A percentile compares a stretch with the other conserved stretches of the same genome.
phyloP scores from a whole-genome alignment of 2,113 vertebrate genomes.

The Laticauda colubrina region DNA sequence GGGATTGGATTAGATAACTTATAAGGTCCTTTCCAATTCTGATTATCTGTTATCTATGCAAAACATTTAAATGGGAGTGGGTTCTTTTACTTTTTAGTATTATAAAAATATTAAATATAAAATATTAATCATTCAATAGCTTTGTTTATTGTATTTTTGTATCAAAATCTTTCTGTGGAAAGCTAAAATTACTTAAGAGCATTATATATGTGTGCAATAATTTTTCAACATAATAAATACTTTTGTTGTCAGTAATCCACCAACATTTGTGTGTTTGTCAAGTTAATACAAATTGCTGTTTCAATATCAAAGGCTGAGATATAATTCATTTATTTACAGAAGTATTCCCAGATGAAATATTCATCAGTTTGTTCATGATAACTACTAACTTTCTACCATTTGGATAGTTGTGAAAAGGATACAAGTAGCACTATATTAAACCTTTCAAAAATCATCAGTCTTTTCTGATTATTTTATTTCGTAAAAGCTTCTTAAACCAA shows the following conservation, averaged over 20 bases:
- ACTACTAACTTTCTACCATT: background rate
- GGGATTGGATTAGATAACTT: too few species aligned
- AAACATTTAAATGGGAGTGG: background rate
- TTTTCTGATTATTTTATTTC: background rate
- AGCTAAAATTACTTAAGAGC: background rate
- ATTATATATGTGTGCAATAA: background rate
- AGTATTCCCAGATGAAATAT: background rate
- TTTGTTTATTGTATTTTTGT: background rate
- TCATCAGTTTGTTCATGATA: background rate
- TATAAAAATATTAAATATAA: background rate
- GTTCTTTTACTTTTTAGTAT: background rate
- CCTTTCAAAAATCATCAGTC: background rate
- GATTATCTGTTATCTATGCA: too few species aligned
- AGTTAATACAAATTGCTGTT: conserved; percentile 3
- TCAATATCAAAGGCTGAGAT: background rate
- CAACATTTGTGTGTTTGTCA: background rate
- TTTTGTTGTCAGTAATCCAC: background rate
- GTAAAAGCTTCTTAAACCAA: background rate
- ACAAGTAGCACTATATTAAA: background rate
- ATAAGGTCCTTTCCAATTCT: too few species aligned
- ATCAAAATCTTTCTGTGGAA: background rate
- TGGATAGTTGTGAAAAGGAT: background rate
- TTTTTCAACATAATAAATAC: background rate
- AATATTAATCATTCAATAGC: background rate
- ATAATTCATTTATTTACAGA: background rate